Base-by-base conservation (phyloP, 1,140 invertebrate genomes). In the Solen grandis region DNA sequence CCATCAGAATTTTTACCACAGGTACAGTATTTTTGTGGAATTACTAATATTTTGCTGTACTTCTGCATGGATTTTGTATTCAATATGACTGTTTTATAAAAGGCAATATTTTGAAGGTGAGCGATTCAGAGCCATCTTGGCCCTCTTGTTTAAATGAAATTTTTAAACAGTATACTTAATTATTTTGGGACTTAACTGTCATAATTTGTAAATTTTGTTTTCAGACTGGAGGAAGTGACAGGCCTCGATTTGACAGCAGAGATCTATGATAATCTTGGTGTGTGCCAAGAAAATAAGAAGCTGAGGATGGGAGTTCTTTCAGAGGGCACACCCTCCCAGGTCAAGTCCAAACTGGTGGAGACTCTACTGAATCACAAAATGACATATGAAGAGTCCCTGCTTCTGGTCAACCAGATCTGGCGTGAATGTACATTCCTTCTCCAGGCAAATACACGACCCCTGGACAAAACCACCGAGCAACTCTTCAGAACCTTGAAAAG, bases 241-340 rank as follows among this genome's bases (percentile, higher is more conserved):
- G 83, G 86, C 10, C 63, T 89, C 54, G 63, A 87, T 16, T 73
- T 91, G 14, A 76, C 59, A 5, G 38, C 84, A 22, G 85, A 92
- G 65, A 86, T 93, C 27, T 88, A 88, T 70, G 66, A 88, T 25
- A 77, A 87, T 1, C 87, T 93, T n/a, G 93, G 92, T 5, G 89
- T 90, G 25, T 90, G 89, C 74, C 41, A 81, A 50, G 52, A 83
- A 19, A 85, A 83, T 1, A 78, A 82, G 27, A 84, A 82, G 73
- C 66, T 93, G 2, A 85, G 89, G 65, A 86, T 87, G 19, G 93
- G 93, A 5, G 81, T 93, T 2, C 82, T 93, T 22, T 91, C 92
- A 5, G 89, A 92, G 62, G 92, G 92, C 25, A 90, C 92, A 2
- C 86, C 85, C 35, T 70, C 75, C 0, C 87, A 93, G 66, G 89